Base-by-base conservation (phyloP, 1,140 invertebrate species). In the Vollenhovia emeryi region DNA sequence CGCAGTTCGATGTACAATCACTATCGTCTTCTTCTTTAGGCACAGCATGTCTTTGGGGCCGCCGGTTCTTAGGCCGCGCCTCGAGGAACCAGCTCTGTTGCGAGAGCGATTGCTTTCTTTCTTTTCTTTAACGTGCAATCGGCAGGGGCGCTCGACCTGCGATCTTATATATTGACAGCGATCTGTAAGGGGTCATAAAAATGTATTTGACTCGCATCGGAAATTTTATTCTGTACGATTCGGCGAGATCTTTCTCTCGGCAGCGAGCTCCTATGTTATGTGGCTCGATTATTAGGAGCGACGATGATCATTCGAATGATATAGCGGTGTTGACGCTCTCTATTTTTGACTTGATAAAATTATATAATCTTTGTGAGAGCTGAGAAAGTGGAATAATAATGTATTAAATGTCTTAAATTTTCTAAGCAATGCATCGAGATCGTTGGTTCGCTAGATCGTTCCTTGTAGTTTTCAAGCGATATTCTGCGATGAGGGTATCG, bases 1-100 rank as follows among this genome's bases (percentile, higher is more conserved):
- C 87, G 86, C 88, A 89, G 73, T 91, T 91, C 73, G 86, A 91
- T 92, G 90, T 93, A 94, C 91, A 92, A 93, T 93, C 90, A 88
- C 84, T 91, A 68, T 80, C 59, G 87, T 92, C 87, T 92, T 92
- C 86, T 91, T 87, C 84, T 91, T 91, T 91, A 89, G 89, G 91
- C 62, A 87, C 87, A 85, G 85, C 68, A 69, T 80, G 90, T 91
- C 90, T 91, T 92, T 86, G 87, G 43, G 40, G 82, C 88, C 84
- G 80, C 87, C 87, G 79, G 69, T 87, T 80, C 43, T 89, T 83
- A 80, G 75, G 45, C 75, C 90, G 78, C 90, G 90, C 86, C 91
- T 88, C 89, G 91, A 92, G 91, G 91, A 88, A 88, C 7, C 15
- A 71, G 15, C 36, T 82, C 13, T 71, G 45, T 71, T 48, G 24